Base-by-base conservation (phyloP, 2,113 vertebrate genomes). In the Corydoras sp. region DNA sequence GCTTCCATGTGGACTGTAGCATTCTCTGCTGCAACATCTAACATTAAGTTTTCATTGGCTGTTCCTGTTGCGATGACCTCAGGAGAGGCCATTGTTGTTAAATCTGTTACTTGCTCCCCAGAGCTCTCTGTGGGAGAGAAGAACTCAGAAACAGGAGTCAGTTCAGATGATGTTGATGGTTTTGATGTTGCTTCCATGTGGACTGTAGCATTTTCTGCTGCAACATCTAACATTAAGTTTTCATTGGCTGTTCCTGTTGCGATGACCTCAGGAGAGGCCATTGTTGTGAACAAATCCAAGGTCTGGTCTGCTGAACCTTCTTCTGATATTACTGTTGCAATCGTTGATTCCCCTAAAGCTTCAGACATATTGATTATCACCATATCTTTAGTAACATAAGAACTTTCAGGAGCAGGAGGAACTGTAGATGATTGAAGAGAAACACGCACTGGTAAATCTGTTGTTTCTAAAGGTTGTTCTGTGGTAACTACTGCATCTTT, bases 151-250 rank as follows among this genome's bases (percentile, higher is more conserved):
- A 43, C 60, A 67, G 60, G 53, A 31, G 62, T 13, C 62, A 72
- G 15, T 58, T 10, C 54, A 53, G 64, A 61, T 54, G 63, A 12
- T 12, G 50, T 60, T 53, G 48, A 59, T 9, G 54, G 54, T 11
- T 18, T 11, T 60, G 76, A 58, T 35, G 32, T 71, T 63, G 53
- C 35, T 66, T 53, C 58, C 9, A 35, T 51, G 12, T 55, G 43
- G 9, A 9, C 15, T 12, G 24, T 68, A 10, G 24, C 68, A 49
- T 62, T 56, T 4, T 13, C 68, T 9, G 74, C 29, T 70, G 3
- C 76, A 72, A 13, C 74, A 0, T 79, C 68, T 75, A 72, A 24
- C n/a, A 69, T 69, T 18, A 53, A 10, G 51, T 53, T 53, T 53
- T 53, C 10, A 12, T 53, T 14, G 51, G 10, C 13, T 53, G 51